Evolutionary conservation across 2,888 invertebrate species (phyloP).

Genomic region (Cephus pulcher): DNA sequence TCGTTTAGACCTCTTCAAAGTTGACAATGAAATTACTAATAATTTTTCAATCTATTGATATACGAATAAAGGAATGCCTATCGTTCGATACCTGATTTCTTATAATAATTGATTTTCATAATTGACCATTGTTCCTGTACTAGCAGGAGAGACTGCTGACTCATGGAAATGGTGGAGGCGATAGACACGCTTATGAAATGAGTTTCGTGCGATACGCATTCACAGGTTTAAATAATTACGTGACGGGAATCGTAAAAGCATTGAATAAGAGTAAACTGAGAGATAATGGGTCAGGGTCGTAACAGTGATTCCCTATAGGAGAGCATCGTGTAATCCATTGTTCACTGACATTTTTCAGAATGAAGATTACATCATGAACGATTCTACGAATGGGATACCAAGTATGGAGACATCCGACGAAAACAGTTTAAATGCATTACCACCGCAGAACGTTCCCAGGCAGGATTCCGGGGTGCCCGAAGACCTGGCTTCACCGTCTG

Average conservation of each 20-base stretch:
- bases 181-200: background rate
- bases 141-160: background rate
- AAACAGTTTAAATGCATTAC: conserved; percentile 38
- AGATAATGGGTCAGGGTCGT: background rate
- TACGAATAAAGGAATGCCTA: background rate
- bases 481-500: conserved; percentile 51
- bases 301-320: background rate
- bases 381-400: conserved; percentile 9
- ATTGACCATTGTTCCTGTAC: background rate
- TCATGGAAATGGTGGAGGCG: background rate
- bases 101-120: background rate
- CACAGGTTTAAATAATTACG: background rate
- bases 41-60: background rate
- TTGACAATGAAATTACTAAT: background rate
- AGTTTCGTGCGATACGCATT: background rate
- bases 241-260: background rate
- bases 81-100: background rate
- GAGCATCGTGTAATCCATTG: background rate
- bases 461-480: conserved; percentile 62
- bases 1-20: background rate
- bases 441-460: conserved; percentile 50
- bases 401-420: conserved; percentile 44
- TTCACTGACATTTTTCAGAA: conserved; percentile 21
- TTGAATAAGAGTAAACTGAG: background rate
- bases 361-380: conserved; percentile 30